Base-by-base conservation (phyloP, 1,140 invertebrate species). In the Philopotamus ludificatus region DNA sequence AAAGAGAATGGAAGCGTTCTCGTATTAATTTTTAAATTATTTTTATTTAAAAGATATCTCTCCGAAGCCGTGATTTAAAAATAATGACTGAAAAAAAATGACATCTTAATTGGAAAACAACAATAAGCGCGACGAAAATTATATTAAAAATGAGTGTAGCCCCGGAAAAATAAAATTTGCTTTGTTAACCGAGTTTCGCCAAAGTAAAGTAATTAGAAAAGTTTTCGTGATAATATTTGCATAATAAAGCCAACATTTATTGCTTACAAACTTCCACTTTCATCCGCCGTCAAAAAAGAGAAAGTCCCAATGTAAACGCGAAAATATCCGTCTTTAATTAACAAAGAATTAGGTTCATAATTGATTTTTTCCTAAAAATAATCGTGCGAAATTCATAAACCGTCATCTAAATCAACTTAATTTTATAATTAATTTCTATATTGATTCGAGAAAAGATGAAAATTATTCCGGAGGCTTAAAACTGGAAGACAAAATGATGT, bases 221-320 rank as follows among this genome's bases (percentile, higher is more conserved):
- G 63, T 69, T 69, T 66, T 50, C 26, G 41, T 63, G 67, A 69
- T 63, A 69, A 69, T 69, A 69, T 69, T 65, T 69, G 62, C 63
- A 69, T 63, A 65, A 65, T 65, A 66, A 69, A 69, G 63, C 63
- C 67, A 63, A 61, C 63, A 60, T 69, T 69, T 66, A 69, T 69
- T 69, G 63, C 63, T 63, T 49, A 69, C 63, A 63, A 68, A 66
- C 60, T 63, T 42, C 50, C 41, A 61, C 63, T 69, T 58, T 57
- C 39, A 18, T 23, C 34, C 12, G 51, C 51, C 50, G 44, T 3
- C 12, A 15, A 12, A 22, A 18, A 42, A 28, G 58, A 22, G 20
- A 49, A 59, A 49, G 45, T 44, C 54, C 26, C 20, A 44, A 64
- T 23, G 58, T 51, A 63, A 64, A 54, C 55, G 18, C 21, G n/a